A percentile compares a stretch with the other conserved stretches of the same genome.
Conservation (phyloP, 2,113 vertebrate genomes). For the Crocuta crocuta region DNA sequence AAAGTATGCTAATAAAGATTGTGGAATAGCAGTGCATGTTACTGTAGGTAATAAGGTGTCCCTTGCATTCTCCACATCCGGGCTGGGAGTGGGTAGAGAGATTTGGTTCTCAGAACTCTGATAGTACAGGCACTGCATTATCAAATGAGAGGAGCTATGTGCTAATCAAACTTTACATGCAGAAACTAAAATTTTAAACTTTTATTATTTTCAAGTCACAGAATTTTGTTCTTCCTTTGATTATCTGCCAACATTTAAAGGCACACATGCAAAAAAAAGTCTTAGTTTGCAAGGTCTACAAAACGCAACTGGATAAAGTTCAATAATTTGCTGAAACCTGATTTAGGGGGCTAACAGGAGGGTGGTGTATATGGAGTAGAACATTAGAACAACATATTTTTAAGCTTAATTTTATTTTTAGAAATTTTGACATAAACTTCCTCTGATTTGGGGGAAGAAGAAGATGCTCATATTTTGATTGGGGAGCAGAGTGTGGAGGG, state of each 20-base stretch:
- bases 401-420: background rate
- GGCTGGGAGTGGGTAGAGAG: rapidly evolving
- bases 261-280: background rate
- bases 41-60: background rate
- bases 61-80: background rate
- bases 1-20: background rate
- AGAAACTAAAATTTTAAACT: background rate
- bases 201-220: background rate
- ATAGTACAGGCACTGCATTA: no score
- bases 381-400: background rate
- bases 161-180: background rate
- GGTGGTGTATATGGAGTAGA: background rate
- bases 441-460: background rate
- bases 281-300: background rate
- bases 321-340: background rate
- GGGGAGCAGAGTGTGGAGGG: rapidly evolving
- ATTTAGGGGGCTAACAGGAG: background rate
- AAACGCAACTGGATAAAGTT: background rate
- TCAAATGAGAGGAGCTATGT: background rate
- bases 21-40: background rate
- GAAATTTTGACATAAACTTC: background rate
- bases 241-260: background rate
- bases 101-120: background rate
- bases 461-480: background rate
- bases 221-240: background rate